phyloP scores from a whole-genome alignment of 1,140 invertebrate species.

The Melitaea cinxia region DNA sequence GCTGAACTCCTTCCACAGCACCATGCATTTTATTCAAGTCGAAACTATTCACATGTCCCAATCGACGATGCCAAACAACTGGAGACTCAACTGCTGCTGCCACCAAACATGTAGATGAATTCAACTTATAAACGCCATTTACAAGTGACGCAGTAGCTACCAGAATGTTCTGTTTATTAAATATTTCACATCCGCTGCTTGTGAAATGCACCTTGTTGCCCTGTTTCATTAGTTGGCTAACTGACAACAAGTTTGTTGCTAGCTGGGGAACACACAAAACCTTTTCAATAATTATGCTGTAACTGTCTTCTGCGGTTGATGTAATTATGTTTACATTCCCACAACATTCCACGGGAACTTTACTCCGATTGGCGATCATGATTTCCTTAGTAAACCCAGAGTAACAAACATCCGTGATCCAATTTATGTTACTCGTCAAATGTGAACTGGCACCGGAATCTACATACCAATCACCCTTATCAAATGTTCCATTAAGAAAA shows the following conservation, averaged over 20 bases:
- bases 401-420: constrained; percentile 33
- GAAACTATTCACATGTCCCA: constrained; percentile 39
- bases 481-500: constrained; percentile 31
- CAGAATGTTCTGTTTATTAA: constrained; percentile 12
- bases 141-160: constrained; percentile 30
- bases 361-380: constrained; percentile 50
- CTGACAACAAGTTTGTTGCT: constrained; percentile 29
- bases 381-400: constrained; percentile 41
- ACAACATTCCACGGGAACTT: constrained; percentile 41
- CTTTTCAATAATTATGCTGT: constrained; percentile 36
- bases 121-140: constrained; percentile 35
- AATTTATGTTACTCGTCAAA: constrained; percentile 38
- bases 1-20: constrained; percentile 27
- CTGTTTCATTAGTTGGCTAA: constrained; percentile 25
- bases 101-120: constrained; percentile 2
- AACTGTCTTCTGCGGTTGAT: constrained; percentile 18
- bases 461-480: constrained; percentile 37
- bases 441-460: constrained; percentile 46
- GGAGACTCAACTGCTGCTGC: constrained; percentile 13
- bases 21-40: constrained; percentile 31
- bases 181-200: constrained; percentile 21
- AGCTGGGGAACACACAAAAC: constrained; percentile 28
- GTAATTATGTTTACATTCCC: constrained; percentile 46
- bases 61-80: constrained; percentile 41
- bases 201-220: constrained; percentile 31